Percentiles rank a stretch among this genome's conserved stretches.
These are phyloP conservation scores for Narcine bancroftii DNA, from an alignment of 2,113 vertebrate genomes.

Conservation along the genomic window DNA sequence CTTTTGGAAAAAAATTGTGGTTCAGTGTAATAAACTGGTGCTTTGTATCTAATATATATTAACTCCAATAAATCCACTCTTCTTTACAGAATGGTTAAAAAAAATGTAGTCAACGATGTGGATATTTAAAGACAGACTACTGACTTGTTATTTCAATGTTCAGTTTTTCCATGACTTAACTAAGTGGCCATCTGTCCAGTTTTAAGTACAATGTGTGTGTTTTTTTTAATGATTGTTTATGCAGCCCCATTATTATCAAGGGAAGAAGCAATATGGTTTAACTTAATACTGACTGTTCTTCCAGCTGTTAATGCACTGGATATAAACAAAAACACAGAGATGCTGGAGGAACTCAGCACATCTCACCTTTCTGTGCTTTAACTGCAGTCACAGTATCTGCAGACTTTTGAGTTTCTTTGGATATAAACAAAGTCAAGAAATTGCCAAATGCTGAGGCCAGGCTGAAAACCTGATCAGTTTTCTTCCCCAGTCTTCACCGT, in stretches of 20 bases:
- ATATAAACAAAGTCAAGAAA: neutral
- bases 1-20: no score
- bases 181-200: neutral
- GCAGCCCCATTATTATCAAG: neutral
- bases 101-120: neutral
- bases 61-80: neutral
- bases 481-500: neutral
- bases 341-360: no score
- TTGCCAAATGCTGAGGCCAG: neutral
- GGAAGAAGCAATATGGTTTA: neutral
- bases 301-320: no score
- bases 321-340: no score
- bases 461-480: neutral
- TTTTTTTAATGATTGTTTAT: neutral
- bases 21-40: no score
- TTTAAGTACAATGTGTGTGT: neutral
- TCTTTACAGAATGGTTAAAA: neutral
- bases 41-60: no score
- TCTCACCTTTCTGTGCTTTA: no score
- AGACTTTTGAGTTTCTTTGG: no score
- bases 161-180: neutral
- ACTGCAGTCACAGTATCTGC: no score
- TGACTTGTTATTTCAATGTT: neutral
- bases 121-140: neutral
- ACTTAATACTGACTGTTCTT: neutral